Conservation (phyloP, 2,113 vertebrate species). For the Brachypodius melanocephalos region DNA sequence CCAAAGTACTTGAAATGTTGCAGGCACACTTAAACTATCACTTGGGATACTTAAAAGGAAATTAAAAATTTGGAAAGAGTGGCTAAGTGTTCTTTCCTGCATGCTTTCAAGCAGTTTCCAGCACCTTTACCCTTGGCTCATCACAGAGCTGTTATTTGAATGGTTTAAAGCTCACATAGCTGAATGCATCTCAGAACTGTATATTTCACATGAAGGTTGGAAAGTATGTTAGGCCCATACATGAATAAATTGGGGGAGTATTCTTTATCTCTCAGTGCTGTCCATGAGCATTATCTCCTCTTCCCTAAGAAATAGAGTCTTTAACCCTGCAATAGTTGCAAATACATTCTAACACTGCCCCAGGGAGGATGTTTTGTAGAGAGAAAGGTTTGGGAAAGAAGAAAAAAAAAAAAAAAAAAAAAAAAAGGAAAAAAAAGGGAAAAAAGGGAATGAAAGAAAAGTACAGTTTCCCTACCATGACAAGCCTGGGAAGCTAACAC, state of each 20-base stretch:
- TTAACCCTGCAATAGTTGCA: background rate
- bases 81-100: background rate
- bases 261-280: background rate
- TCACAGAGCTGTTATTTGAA: background rate
- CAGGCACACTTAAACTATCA: background rate
- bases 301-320: background rate
- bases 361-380: background rate
- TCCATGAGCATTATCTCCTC: background rate
- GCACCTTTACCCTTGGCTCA: background rate
- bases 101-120: background rate
- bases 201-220: background rate
- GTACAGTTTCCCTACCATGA: slow-evolving; percentile 80
- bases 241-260: background rate
- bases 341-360: background rate
- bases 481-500: slow-evolving; percentile 95
- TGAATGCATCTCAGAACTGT: background rate
- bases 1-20: background rate
- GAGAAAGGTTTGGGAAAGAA: background rate
- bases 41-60: background rate
- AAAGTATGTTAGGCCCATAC: background rate
- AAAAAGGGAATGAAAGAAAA: background rate
- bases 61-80: background rate
- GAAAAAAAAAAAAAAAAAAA: too few relatives aligned
- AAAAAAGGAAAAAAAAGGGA: too few relatives aligned
- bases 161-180: background rate